Conservation (phyloP, 2,888 invertebrate genomes). For the Eilema depressum region DNA sequence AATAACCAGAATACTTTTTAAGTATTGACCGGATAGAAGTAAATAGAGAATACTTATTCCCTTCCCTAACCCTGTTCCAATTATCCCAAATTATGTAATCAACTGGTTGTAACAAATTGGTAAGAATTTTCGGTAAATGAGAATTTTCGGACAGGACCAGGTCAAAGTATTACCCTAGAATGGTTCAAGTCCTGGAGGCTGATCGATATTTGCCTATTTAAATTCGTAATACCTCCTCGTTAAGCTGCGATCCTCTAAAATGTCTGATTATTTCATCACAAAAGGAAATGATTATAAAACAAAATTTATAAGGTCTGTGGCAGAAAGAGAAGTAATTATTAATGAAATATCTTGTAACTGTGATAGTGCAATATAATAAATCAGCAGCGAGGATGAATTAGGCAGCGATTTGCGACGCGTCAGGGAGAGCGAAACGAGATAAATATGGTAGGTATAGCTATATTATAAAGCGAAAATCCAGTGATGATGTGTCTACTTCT, state of each 20-base stretch:
- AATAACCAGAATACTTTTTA: too few species aligned
- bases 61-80: too few species aligned
- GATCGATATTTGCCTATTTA: too few species aligned
- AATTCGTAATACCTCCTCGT: too few species aligned
- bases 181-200: too few species aligned
- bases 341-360: background rate
- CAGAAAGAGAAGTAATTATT: background rate
- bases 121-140: too few species aligned
- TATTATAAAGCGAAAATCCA: background rate
- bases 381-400: background rate
- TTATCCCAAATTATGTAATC: too few species aligned
- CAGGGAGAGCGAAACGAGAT: background rate
- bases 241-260: background rate
- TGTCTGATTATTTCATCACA: background rate
- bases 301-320: background rate
- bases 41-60: too few species aligned
- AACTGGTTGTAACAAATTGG: too few species aligned
- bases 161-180: too few species aligned
- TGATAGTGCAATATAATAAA: background rate
- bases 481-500: background rate
- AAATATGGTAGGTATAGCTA: background rate
- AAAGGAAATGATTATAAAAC: background rate
- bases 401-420: background rate
- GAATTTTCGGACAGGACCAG: too few species aligned
- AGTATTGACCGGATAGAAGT: too few species aligned